These are phyloP conservation scores for Quiscalus mexicanus DNA, from an alignment of 2,113 vertebrate genomes.

Conservation along the genomic window DNA sequence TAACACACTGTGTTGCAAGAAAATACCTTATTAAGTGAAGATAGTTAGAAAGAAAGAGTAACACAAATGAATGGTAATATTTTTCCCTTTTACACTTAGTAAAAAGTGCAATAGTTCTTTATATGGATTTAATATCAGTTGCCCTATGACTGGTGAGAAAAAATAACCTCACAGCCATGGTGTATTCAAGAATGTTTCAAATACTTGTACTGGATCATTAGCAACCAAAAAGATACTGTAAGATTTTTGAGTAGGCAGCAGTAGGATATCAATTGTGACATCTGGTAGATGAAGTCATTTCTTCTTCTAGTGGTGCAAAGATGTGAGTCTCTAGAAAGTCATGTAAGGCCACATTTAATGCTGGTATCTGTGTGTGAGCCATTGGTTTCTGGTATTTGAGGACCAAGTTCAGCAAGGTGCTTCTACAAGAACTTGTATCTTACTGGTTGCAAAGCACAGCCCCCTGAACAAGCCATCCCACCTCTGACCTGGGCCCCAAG, in stretches of 20 bases:
- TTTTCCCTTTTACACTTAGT: constrained; percentile 45
- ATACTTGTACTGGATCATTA: neutral
- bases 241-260: neutral
- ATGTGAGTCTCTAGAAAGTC: neutral
- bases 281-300: neutral
- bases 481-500: accelerated
- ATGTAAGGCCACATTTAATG: accelerated
- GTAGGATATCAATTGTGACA: neutral
- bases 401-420: neutral
- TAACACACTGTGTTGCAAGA: constrained; percentile 62
- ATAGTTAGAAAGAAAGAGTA: constrained; percentile 72
- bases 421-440: neutral
- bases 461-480: neutral
- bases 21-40: constrained; percentile 76
- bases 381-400: neutral
- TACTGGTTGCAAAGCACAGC: neutral
- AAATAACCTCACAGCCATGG: neutral
- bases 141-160: neutral
- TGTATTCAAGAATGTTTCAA: neutral
- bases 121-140: constrained; percentile 66
- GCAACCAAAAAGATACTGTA: neutral
- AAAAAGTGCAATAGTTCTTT: constrained; percentile 58
- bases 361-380: neutral
- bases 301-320: neutral
- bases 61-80: constrained; percentile 65